Evolutionary conservation across 1,140 invertebrate species (phyloP), one percentile per base, ranked within the genome.

Genomic region (Venturia canescens): DNA sequence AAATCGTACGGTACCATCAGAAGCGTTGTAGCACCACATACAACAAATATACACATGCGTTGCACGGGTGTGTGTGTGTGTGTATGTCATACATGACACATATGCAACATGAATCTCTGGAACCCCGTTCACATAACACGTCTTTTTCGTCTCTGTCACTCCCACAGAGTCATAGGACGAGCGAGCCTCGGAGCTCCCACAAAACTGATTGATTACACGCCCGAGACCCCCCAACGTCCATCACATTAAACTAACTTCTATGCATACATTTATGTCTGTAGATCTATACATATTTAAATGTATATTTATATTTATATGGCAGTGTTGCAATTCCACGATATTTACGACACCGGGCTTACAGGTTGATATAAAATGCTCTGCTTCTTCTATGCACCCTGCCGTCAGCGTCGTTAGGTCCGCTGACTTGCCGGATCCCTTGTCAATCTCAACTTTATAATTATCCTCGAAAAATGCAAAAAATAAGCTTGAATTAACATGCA

Each of bases 141-240:
- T 63, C 21, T 11, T 31, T 31, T 31, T 27, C 3, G 9, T 69
- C 29, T 31, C 66, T 18, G 13, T 69, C 15, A 6, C 29, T 69
- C 66, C 31, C 26, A 13, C 75, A 3, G 7, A 77, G n/a, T 50
- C 31, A 13, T 34, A 66, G 75, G 15, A 18, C 57, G 31, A 77
- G 66, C 57, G 57, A 77, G 75, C 75, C 60, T 77, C 60, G 57
- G 27, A 31, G 75, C 75, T 77, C 75, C 75, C 75, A 77, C 75
- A 77, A 63, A 77, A 63, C 57, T 77, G 75, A 77, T 77, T 77
- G 75, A 77, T 77, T 77, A 77, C 75, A 34, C 75, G 75, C n/a
- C 75, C 75, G 57, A 38, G 60, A 77, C 27, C 75, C 57, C 16
- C 60, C 75, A 63, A 66, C 57, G 34, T 77, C 31, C 60, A 63